Evolutionary conservation across 2,113 vertebrate species (phyloP).

Genomic region (Malaclemys terrapin): DNA sequence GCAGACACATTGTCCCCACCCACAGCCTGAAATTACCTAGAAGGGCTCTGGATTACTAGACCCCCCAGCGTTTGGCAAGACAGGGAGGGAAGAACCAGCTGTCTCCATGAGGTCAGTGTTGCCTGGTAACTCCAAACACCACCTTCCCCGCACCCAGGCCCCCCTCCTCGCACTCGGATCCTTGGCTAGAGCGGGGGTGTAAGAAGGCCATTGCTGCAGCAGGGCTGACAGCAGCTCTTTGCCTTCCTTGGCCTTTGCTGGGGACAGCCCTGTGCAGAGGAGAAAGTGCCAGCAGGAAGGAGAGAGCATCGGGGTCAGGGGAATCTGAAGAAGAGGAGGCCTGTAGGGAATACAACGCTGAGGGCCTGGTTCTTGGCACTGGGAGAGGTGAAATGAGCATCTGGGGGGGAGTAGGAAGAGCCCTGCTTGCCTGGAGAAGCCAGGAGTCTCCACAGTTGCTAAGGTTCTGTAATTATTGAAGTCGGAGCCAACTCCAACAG

Average conservation of each 20-base stretch:
- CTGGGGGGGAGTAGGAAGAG: accelerated
- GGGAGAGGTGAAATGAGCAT: background rate
- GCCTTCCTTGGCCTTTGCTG: background rate
- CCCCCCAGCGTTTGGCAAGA: background rate
- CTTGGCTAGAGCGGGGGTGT: background rate
- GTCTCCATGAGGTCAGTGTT: background rate
- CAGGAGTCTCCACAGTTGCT: background rate
- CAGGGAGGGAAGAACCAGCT: background rate
- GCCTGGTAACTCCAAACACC: background rate
- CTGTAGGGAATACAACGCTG: too few relatives aligned
- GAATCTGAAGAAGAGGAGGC: too few relatives aligned
- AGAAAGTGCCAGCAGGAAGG: background rate
- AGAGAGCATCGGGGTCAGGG: background rate
- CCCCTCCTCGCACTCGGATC: background rate
- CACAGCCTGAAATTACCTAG: background rate
- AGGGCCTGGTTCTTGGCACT: background rate
- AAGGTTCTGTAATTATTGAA: background rate
- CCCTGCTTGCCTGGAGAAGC: background rate
- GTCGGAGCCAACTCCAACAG: background rate
- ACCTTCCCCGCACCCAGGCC: too few relatives aligned
- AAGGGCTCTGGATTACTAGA: background rate
- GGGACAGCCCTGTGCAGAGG: background rate
- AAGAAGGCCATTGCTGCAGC: too few relatives aligned
- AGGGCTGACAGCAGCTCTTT: too few relatives aligned
- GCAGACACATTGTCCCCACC: background rate